A percentile compares a stretch with the other conserved stretches of the same genome.
Conservation (phyloP, 2,888 invertebrate genomes). For the Drosophila paracracens region DNA sequence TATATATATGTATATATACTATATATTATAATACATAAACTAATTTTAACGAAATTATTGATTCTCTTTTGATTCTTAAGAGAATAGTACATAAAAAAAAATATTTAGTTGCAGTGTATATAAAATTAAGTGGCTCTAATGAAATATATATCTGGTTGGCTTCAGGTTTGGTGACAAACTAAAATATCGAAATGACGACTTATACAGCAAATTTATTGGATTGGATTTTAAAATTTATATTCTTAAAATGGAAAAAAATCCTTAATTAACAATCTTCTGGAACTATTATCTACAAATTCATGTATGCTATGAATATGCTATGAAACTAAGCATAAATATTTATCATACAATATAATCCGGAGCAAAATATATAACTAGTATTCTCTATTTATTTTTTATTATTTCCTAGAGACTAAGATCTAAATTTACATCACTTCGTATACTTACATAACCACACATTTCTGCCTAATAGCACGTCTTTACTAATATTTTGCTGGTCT, state of each 20-base stretch:
- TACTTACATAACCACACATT: neutral
- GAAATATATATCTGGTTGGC: neutral
- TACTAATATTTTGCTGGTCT: neutral
- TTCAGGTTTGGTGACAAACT: neutral
- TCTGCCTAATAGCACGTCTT: fast-evolving
- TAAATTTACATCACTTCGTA: neutral
- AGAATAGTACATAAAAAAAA: no score
- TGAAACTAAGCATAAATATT: neutral
- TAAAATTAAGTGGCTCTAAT: neutral
- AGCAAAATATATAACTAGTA: neutral
- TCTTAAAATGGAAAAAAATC: neutral
- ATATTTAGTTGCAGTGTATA: neutral
- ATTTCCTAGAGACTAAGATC: neutral
- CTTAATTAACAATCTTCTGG: neutral
- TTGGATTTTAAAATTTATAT: neutral
- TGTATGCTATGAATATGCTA: neutral
- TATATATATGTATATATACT: no score
- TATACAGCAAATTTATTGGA: neutral
- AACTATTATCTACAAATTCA: neutral
- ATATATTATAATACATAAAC: neutral
- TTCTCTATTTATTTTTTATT: neutral
- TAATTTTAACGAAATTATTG: neutral
- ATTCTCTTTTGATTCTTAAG: neutral
- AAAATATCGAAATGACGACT: neutral
- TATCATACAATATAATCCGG: no score